Percentiles rank a stretch among this genome's conserved stretches.
These are phyloP conservation scores for Neodiprion virginianus DNA, from an alignment of 1,140 invertebrate species.

Conservation along the genomic window DNA sequence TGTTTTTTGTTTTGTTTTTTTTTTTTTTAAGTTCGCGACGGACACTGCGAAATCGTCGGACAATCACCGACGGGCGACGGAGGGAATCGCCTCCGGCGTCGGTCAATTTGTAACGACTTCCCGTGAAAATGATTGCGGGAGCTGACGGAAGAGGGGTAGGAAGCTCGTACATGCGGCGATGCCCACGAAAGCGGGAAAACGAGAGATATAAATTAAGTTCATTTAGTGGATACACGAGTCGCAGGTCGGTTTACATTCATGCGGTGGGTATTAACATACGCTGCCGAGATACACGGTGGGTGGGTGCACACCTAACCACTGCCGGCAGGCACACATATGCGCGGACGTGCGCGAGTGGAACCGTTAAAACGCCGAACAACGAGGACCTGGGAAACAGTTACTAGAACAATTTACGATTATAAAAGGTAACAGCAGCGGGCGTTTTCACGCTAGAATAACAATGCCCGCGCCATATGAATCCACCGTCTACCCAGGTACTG, in stretches of 20 bases:
- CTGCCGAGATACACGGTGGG: neutral
- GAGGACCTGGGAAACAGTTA: slow-evolving; percentile 46
- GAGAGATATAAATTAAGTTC: neutral
- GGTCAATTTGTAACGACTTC: too few relatives aligned
- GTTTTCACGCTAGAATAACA: slow-evolving; percentile 58
- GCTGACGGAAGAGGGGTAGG: too few relatives aligned
- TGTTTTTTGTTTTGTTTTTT: too few relatives aligned
- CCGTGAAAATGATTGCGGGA: too few relatives aligned
- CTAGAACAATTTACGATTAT: slow-evolving; percentile 56
- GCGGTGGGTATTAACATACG: neutral
- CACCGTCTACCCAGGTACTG: neutral
- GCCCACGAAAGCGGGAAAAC: neutral
- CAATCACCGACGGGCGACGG: too few relatives aligned
- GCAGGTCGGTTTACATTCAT: neutral
- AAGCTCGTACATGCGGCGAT: too few relatives aligned
- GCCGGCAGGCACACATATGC: neutral
- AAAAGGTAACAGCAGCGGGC: slow-evolving; percentile 54
- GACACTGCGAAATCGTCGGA: too few relatives aligned
- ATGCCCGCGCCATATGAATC: slow-evolving; percentile 27
- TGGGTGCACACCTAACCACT: neutral
- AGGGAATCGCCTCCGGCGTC: too few relatives aligned
- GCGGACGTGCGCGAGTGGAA: slow-evolving; percentile 8
- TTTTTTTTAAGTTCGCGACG: too few relatives aligned
- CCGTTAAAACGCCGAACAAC: slow-evolving; percentile 13
- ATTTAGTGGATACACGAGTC: neutral